Evolutionary conservation across 2,113 vertebrate genomes (phyloP).

Genomic region (Empidonax traillii): DNA sequence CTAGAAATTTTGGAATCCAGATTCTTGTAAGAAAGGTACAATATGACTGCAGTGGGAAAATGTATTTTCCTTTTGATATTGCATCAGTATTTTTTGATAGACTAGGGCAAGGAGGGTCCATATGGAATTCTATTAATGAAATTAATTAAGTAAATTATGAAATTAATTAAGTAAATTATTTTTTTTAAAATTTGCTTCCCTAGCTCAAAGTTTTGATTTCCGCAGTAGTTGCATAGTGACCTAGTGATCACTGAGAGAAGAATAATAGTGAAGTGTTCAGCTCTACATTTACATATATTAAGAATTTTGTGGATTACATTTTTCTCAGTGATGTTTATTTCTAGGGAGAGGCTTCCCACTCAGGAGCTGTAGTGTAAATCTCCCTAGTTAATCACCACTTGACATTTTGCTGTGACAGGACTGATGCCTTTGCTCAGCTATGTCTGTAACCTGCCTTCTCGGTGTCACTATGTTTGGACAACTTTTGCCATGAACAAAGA

Average conservation of each 20-base stretch:
- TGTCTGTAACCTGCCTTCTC: neutral
- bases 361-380: conserved; percentile 31
- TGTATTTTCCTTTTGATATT: neutral
- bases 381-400: conserved; percentile 33
- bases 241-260: neutral
- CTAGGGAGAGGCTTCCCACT: conserved; percentile 38
- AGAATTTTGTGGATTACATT: neutral
- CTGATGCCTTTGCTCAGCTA: neutral
- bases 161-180: no score
- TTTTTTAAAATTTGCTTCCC: neutral
- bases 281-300: neutral
- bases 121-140: neutral
- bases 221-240: neutral
- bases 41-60: neutral
- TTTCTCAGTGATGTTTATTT: conserved; percentile 35
- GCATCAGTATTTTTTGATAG: neutral
- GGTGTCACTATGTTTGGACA: neutral
- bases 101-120: neutral
- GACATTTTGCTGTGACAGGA: conserved; percentile 13
- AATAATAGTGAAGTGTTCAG: neutral
- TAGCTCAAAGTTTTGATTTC: neutral
- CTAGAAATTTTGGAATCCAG: neutral
- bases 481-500: neutral
- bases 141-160: neutral
- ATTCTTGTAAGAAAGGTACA: neutral